phyloP scores from a whole-genome alignment of 2,888 invertebrate species.

The Sarcophaga variegata region DNA sequence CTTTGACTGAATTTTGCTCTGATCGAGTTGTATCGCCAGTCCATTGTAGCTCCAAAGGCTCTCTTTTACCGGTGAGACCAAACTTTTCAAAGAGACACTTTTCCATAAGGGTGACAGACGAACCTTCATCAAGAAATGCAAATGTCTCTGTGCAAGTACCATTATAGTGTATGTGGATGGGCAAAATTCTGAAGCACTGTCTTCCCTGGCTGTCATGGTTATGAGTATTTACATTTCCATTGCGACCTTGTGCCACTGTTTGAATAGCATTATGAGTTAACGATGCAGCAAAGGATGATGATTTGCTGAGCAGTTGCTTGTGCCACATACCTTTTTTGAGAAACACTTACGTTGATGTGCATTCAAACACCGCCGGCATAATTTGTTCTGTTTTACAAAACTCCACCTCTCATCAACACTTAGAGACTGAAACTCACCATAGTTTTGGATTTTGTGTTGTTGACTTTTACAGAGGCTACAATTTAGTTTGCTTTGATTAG shows the following conservation, averaged over 20 bases:
- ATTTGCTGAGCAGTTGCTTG: background rate
- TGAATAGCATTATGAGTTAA: background rate
- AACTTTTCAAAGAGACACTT: constrained; percentile 1
- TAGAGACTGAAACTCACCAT: no score
- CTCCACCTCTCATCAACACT: no score
- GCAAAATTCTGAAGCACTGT: constrained; percentile 29
- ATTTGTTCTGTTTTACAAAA: no score
- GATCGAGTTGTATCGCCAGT: background rate
- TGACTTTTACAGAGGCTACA: background rate
- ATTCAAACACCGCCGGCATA: background rate
- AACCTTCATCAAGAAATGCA: constrained; percentile 43
- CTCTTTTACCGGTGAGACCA: background rate
- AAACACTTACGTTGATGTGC: constrained; percentile 4
- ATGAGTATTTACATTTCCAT: background rate
- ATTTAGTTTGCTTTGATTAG: constrained; percentile 8
- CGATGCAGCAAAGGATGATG: constrained; percentile 8
- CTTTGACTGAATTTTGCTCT: background rate
- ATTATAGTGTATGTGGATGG: constrained; percentile 10
- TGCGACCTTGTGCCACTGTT: background rate
- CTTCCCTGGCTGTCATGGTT: background rate
- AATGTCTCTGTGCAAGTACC: constrained; percentile 17
- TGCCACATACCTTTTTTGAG: constrained; percentile 19
- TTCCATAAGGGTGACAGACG: no score
- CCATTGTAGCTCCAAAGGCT: background rate
- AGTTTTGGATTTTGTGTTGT: no score